Conservation (phyloP, 2,888 invertebrate species). For the Leptinotarsa juncta region DNA sequence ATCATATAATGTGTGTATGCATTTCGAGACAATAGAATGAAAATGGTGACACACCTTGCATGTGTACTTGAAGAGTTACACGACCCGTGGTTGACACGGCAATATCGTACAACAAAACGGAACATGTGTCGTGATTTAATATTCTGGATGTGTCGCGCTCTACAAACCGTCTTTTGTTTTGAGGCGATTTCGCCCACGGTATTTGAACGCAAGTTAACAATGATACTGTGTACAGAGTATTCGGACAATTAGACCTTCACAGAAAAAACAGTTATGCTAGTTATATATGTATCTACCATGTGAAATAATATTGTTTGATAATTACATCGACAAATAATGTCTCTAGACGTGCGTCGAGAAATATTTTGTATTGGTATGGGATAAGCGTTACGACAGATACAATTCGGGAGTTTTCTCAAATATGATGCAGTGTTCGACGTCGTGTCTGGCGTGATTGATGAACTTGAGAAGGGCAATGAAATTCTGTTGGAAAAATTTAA, state of each 20-base stretch:
- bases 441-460: no score
- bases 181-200: conserved; percentile 27
- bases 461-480: no score
- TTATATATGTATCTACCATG: not conserved
- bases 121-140: conserved; percentile 39
- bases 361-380: no score
- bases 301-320: conserved; percentile 7
- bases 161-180: conserved; percentile 40
- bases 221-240: conserved; percentile 4
- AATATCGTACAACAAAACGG: conserved; percentile 32
- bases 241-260: not conserved
- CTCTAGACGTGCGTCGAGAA: no score
- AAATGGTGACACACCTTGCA: not conserved
- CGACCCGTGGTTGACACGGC: conserved; percentile 7
- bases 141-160: conserved; percentile 39
- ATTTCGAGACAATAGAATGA: conserved; percentile 6
- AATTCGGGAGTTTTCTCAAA: no score
- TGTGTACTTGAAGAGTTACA: conserved; percentile 25
- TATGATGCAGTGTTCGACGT: no score
- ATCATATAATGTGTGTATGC: not conserved
- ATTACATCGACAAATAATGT: no score
- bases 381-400: no score
- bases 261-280: not conserved
- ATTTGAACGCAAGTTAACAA: conserved; percentile 23
- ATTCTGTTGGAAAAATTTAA: no score